Evolutionary conservation across 1,140 invertebrate species (phyloP), one percentile per base, ranked within the genome.

Genomic region (Lepeophtheirus salmonis): DNA sequence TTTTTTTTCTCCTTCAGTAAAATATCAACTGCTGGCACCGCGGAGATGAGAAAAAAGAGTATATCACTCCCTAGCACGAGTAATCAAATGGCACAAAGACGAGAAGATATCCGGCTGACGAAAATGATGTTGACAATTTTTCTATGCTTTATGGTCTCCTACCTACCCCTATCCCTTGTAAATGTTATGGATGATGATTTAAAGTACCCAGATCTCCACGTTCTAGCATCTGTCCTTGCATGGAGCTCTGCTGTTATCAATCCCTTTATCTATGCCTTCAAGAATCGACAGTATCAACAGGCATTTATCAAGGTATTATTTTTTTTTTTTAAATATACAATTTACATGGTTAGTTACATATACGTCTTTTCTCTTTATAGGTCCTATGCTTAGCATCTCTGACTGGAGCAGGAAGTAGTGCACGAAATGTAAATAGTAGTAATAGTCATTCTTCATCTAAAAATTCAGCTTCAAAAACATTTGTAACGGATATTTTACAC

Each of bases 211-310:
- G 77, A 76, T 67, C 65, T 88, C 0, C 84, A 89, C 67, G 79
- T 87, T 12, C 72, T 86, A 23, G 83, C 83, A 0, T 88, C 85
- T 0, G 79, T 88, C 22, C 71, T 88, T 54, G 84, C 84, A 0
- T 89, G 86, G 86, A 82, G 83, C 1, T 87, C 84, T 0, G 80
- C 83, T 51, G 84, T 88, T 25, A 78, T 88, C 64, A 89, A 89
- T 70, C 85, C 86, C 0, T 77, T 89, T 60, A 88, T 89, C 64
- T 89, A 89, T 72, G 85, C 84, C 0, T 82, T 80, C 2, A 85
- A 83, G 57, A 89, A 87, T 69, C 78, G 83, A 64, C 81, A 87
- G 63, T 89, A 89, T 66, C 71, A 83, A 51, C 76, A 81, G 6
- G 84, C 83, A 6, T 86, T 84, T 68, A 74, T 74, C 14, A 81